phyloP scores from a whole-genome alignment of 2,797 vertebrate genomes.

The Miopithecus talapoin region DNA sequence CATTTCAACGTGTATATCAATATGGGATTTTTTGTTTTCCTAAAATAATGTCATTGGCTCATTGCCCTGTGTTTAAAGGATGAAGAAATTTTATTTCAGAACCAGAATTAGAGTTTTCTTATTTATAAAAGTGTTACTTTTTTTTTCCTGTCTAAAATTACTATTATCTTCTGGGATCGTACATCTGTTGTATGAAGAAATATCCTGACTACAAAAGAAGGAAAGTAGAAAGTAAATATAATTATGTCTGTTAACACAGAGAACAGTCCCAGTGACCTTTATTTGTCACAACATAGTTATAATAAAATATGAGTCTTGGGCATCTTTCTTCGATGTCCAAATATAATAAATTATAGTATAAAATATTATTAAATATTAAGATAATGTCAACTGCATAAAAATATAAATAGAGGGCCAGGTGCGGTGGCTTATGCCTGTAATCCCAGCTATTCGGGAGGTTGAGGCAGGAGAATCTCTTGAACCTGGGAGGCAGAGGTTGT shows the following conservation, averaged over 20 bases:
- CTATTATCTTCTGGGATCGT: neutral
- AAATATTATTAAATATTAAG: neutral
- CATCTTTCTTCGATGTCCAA: neutral
- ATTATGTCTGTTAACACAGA: neutral
- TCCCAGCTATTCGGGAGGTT: too few species aligned
- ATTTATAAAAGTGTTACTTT: neutral
- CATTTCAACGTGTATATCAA: neutral
- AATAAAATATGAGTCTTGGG: neutral
- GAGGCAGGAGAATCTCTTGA: too few species aligned
- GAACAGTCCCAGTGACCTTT: neutral
- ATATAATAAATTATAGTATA: neutral
- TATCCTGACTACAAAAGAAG: neutral
- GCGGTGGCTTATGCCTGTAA: too few species aligned
- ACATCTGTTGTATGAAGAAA: neutral
- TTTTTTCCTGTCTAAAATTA: neutral
- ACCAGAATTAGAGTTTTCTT: neutral
- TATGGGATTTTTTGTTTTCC: neutral
- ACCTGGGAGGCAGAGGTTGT: too few species aligned
- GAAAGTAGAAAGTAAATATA: neutral
- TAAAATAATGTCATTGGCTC: neutral
- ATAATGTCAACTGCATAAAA: neutral
- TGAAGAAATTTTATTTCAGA: neutral
- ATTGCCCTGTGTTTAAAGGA: neutral
- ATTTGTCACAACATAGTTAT: neutral
- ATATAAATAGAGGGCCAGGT: neutral